These are phyloP conservation scores for Cheilosia vulpina DNA, from an alignment of 2,888 invertebrate species.

Conservation along the genomic window DNA sequence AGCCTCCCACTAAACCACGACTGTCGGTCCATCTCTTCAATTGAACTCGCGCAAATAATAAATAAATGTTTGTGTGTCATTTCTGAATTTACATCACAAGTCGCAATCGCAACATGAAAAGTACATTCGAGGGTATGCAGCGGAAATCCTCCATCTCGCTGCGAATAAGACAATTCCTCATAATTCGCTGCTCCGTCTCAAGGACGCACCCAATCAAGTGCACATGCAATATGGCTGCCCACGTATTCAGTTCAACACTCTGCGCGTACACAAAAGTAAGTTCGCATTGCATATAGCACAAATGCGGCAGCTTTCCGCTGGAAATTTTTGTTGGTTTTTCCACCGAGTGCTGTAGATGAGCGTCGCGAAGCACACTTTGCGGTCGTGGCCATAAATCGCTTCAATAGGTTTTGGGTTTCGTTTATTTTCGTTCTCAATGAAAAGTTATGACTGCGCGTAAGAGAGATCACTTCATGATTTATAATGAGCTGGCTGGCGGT, in stretches of 20 bases:
- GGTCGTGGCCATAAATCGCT: constrained; percentile 45
- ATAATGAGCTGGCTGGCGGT: constrained; percentile 47
- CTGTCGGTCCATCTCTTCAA: background rate
- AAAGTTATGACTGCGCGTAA: constrained; percentile 61
- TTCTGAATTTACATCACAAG: constrained; percentile 17
- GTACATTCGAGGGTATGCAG: constrained; percentile 37
- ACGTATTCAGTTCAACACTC: constrained; percentile 66
- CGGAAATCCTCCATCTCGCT: constrained; percentile 63
- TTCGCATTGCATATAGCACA: constrained; percentile 5
- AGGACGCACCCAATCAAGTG: constrained; percentile 72
- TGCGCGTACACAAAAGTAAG: background rate
- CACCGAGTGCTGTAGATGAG: constrained; percentile 6
- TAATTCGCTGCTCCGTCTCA: constrained; percentile 66
- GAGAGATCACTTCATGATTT: constrained; percentile 62
- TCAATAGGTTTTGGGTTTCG: constrained; percentile 21
- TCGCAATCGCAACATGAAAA: constrained; percentile 16
- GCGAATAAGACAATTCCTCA: constrained; percentile 68
- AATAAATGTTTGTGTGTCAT: constrained; percentile 4
- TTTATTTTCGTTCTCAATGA: constrained; percentile 26
- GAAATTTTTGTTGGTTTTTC: background rate
- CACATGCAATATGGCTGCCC: constrained; percentile 52
- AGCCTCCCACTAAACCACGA: constrained; percentile 3
- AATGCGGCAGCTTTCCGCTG: constrained; percentile 48
- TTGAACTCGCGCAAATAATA: constrained; percentile 6
- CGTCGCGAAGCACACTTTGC: constrained; percentile 56